These are phyloP conservation scores for Tylochromis polylepis DNA, from an alignment of 2,113 vertebrate genomes.

Conservation along the genomic window DNA sequence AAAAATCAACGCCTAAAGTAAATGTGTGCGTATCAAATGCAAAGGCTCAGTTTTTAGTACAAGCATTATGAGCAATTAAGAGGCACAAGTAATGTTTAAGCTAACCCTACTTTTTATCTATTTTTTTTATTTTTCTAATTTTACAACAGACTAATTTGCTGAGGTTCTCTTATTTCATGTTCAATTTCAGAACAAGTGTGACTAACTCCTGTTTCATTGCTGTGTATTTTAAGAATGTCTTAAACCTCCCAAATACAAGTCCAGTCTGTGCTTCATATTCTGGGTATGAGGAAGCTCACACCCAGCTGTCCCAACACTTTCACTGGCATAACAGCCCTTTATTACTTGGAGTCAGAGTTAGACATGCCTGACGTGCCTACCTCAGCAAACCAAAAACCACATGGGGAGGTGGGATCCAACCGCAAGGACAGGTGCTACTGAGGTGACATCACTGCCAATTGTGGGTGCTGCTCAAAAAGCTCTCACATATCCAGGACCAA, in stretches of 20 bases:
- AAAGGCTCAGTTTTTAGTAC: not conserved
- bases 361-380: constrained; percentile 60
- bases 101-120: not conserved
- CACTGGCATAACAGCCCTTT: constrained; percentile 38
- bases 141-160: not conserved
- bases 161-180: not conserved
- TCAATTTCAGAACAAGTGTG: not conserved
- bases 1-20: not conserved
- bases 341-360: constrained; percentile 26
- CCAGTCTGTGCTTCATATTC: not conserved
- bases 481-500: not conserved
- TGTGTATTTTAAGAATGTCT: not conserved
- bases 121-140: not conserved
- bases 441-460: constrained; percentile 7
- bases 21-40: not conserved
- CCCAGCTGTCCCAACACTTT: constrained; percentile 70
- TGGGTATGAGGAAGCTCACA: not conserved
- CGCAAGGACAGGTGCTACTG: constrained; percentile 58
- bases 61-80: not conserved
- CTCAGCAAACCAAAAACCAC: constrained; percentile 55
- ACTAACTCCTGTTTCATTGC: not conserved
- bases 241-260: not conserved
- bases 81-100: not conserved
- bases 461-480: not conserved
- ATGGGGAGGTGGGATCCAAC: constrained; percentile 12